A percentile compares a stretch with the other conserved stretches of the same genome.
Conservation (phyloP, 2,797 vertebrate genomes). For the Setipinna tenuifilis region DNA sequence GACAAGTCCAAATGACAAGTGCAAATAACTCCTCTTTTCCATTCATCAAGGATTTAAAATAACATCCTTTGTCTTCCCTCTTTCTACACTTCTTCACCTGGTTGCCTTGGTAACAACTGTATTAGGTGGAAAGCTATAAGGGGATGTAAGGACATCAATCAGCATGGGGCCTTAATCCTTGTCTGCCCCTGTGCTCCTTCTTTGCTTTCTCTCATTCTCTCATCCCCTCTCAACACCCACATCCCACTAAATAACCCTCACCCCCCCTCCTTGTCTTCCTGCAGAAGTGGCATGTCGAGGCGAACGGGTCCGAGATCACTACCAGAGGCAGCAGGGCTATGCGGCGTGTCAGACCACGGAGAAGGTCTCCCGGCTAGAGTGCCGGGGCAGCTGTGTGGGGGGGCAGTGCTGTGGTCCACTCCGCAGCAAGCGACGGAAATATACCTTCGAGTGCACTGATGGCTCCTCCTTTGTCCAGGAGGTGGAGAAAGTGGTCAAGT, state of each 20-base stretch:
- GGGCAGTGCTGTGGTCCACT: constrained; percentile 92
- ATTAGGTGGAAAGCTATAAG: background rate
- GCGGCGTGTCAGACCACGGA: constrained; percentile 98
- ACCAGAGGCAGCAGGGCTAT: constrained; percentile 98
- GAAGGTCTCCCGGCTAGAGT: constrained; percentile 97
- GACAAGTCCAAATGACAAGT: background rate
- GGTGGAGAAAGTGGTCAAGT: constrained; percentile 97
- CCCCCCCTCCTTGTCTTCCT: constrained; percentile 40
- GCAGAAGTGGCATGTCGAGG: constrained; percentile 97
- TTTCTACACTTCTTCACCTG: background rate
- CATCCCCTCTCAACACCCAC: no score
- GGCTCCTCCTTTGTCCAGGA: constrained; percentile 97
- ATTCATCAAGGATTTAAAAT: background rate
- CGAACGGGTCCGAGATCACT: constrained; percentile 96
- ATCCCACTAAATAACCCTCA: no score
- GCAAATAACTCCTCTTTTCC: background rate
- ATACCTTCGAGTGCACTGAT: constrained; percentile 97
- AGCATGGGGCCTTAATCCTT: background rate
- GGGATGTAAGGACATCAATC: background rate
- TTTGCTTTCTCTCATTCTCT: background rate
- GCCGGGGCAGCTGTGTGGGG: constrained; percentile 84
- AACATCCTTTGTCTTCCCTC: background rate
- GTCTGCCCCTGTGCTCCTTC: background rate
- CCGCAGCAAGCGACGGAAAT: constrained; percentile 97
- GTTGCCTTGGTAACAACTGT: background rate